Base-by-base conservation (phyloP, 2,888 invertebrate genomes). In the Tridacna crocea region DNA sequence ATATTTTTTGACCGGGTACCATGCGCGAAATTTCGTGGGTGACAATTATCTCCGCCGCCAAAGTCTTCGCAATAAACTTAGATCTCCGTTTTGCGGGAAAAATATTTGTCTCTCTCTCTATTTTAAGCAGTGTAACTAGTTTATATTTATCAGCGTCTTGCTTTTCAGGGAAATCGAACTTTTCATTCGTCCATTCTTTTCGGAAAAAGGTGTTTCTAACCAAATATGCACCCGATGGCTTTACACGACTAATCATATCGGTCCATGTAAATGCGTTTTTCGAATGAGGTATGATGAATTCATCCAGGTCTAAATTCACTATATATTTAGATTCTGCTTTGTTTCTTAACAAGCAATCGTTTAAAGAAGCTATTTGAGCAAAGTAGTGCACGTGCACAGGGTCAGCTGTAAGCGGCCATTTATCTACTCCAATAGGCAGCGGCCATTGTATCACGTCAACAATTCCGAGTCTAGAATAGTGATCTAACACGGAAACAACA, bases 321-420 rank as follows among this genome's bases (percentile, higher is more conserved):
- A 93, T 75, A 77, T 89, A 92, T 27, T 88, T 77, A 46, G 89
- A 88, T 17, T 73, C 24, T 68, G 86, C 75, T 83, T 89, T 87
- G 72, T 87, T 84, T 51, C 93, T 83, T 79, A 92, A 92, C 10
- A 93, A 88, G 80, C 94, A 94, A 85, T 94, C 93, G 80, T 93
- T 92, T 77, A 93, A 87, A 10, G 93, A 90, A 13, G 91, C 86
- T 47, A 92, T 82, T 81, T 94, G 93, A 0, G 90, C 94, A 78
- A 92, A 90, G 79, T 93, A 93, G 88, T 93, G 92, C 17, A 94
- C 87, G 68, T 92, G 91, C 0, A 65, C 65, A 0, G 65, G 26
- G 19, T 55, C 46, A 0, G 65, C 36, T 17, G 72, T n/a, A 17
- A 60, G 78, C 12, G 87, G 86, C 88, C 88, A 88, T 0, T 83